Evolutionary conservation across 1,140 invertebrate species (phyloP).

Genomic region (Ostrea edulis): DNA sequence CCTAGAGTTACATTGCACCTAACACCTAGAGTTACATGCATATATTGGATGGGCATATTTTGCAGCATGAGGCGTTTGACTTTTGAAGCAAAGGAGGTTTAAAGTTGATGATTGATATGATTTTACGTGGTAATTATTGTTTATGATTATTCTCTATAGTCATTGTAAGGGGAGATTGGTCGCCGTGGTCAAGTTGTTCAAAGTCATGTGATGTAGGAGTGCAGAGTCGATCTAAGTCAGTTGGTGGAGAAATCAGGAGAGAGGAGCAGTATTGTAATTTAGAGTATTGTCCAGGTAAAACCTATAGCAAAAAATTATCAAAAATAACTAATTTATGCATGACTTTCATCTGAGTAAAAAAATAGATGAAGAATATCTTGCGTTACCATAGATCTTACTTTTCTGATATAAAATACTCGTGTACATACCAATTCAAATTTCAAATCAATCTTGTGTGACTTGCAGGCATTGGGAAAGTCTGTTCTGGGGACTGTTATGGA

Average conservation of each 20-base stretch:
- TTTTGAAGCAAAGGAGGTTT: too few relatives aligned
- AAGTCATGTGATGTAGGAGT: background rate
- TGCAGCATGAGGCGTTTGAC: too few relatives aligned
- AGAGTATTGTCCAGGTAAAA: background rate
- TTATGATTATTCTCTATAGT: background rate
- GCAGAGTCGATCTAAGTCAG: background rate
- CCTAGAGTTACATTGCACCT: too few relatives aligned
- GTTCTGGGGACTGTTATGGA: background rate
- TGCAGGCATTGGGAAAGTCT: background rate
- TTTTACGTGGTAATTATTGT: too few relatives aligned
- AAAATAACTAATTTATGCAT: too few relatives aligned
- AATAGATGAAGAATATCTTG: background rate
- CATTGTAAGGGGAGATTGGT: background rate
- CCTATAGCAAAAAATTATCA: too few relatives aligned
- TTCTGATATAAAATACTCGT: background rate
- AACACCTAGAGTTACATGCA: too few relatives aligned
- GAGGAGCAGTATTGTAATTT: slow-evolving; percentile 1
- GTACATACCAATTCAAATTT: too few relatives aligned
- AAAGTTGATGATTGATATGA: too few relatives aligned
- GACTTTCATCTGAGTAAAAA: background rate
- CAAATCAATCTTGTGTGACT: background rate
- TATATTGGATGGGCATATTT: too few relatives aligned
- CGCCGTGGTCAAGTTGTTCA: background rate
- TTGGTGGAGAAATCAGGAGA: background rate
- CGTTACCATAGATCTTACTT: background rate